These are phyloP conservation scores for Tiliacea aurago DNA, from an alignment of 2,888 invertebrate genomes.

Conservation along the genomic window DNA sequence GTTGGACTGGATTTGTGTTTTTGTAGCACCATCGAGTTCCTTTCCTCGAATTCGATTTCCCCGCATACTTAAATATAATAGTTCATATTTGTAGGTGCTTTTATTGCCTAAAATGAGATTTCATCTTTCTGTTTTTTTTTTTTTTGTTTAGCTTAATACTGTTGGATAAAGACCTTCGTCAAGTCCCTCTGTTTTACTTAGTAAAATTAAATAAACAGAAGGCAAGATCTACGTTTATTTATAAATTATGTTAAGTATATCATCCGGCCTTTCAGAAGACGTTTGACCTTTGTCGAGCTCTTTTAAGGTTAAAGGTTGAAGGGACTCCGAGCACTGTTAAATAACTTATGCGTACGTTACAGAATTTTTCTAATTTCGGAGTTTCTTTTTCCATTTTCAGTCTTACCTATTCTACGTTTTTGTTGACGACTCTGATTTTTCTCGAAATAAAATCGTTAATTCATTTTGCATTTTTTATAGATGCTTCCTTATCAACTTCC, in stretches of 20 bases:
- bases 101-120: not conserved
- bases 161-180: not conserved
- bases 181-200: not conserved
- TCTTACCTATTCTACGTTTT: not conserved
- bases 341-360: slow-evolving; percentile 43
- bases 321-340: slow-evolving; percentile 30
- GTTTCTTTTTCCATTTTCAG: slow-evolving; percentile 5
- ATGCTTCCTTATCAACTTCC: not conserved
- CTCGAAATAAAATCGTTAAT: not conserved
- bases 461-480: not conserved
- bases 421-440: not conserved
- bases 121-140: not conserved
- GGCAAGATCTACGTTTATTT: slow-evolving; percentile 17
- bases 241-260: slow-evolving; percentile 21
- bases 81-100: slow-evolving; percentile 10
- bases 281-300: slow-evolving; percentile 62
- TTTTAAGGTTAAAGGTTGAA: slow-evolving; percentile 59
- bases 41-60: slow-evolving; percentile 7
- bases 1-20: not conserved
- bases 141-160: not conserved
- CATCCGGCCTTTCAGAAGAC: slow-evolving; percentile 35
- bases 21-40: slow-evolving; percentile 2
- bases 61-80: not conserved
- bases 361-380: slow-evolving; percentile 21
- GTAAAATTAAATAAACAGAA: slow-evolving; percentile 22